Conservation (phyloP, 2,888 invertebrate species). For the Nasonovia ribisnigri region DNA sequence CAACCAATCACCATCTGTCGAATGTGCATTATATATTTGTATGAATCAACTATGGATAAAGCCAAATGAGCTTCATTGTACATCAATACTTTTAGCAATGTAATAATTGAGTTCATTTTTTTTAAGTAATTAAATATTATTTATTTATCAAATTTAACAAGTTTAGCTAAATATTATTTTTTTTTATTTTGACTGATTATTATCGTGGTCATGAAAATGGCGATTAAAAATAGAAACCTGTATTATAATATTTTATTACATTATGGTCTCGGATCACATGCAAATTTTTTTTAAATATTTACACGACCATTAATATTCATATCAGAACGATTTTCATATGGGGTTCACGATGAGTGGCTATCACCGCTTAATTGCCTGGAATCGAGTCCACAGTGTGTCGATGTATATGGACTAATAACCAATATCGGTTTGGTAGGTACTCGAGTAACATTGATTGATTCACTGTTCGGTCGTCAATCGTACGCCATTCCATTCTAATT, state of each 20-base stretch:
- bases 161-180: background rate
- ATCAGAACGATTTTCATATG: background rate
- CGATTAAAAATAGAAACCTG: background rate
- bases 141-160: background rate
- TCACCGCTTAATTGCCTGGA: background rate
- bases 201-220: background rate
- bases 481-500: background rate
- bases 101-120: background rate
- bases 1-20: background rate
- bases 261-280: background rate
- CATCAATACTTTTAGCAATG: background rate
- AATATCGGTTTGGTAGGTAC: background rate
- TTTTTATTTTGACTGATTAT: background rate
- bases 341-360: background rate
- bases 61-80: background rate
- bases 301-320: background rate
- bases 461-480: background rate
- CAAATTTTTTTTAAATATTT: background rate
- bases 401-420: background rate
- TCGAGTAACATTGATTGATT: background rate
- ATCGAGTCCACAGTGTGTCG: background rate
- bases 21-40: background rate
- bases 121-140: background rate
- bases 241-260: background rate
- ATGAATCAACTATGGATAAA: background rate